These are phyloP conservation scores for Buphagus erythrorhynchus DNA, from an alignment of 2,797 vertebrate genomes.

Conservation along the genomic window DNA sequence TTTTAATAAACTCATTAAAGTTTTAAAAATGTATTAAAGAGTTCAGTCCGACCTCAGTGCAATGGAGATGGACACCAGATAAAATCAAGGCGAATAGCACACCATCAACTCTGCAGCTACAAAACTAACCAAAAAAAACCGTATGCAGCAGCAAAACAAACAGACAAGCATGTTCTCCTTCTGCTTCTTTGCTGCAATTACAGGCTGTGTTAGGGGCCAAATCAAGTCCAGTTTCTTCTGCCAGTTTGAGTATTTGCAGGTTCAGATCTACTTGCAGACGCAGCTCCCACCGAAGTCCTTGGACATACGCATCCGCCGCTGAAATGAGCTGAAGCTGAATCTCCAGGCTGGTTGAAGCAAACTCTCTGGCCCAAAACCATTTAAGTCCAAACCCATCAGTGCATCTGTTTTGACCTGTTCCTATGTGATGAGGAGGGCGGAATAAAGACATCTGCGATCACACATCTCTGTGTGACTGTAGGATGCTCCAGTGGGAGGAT, in stretches of 20 bases:
- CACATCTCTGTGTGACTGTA: not conserved
- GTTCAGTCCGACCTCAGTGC: not conserved
- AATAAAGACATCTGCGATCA: not conserved
- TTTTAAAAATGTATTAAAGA: not conserved
- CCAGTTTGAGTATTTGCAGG: not conserved
- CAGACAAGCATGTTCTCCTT: not conserved
- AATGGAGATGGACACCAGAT: not conserved
- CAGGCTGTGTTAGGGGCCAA: not conserved
- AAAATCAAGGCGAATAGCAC: not conserved
- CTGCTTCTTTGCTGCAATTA: not conserved
- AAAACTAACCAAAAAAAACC: not conserved
- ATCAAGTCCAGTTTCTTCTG: not conserved
- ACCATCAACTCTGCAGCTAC: not conserved
- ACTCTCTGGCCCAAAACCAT: not conserved
- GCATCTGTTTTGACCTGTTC: not conserved
- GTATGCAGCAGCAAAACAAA: not conserved
- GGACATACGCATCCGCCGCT: fast-evolving
- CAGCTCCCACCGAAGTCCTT: not conserved
- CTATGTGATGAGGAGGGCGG: not conserved
- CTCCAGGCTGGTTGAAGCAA: not conserved
- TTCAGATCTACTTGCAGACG: not conserved
- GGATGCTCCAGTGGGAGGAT: not conserved
- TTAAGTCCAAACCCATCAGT: not conserved
- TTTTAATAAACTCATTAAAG: not conserved
- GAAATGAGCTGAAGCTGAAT: not conserved